A percentile compares a stretch with the other conserved stretches of the same genome.
phyloP scores from a whole-genome alignment of 2,797 vertebrate genomes.

The Gadopsis marmoratus region DNA sequence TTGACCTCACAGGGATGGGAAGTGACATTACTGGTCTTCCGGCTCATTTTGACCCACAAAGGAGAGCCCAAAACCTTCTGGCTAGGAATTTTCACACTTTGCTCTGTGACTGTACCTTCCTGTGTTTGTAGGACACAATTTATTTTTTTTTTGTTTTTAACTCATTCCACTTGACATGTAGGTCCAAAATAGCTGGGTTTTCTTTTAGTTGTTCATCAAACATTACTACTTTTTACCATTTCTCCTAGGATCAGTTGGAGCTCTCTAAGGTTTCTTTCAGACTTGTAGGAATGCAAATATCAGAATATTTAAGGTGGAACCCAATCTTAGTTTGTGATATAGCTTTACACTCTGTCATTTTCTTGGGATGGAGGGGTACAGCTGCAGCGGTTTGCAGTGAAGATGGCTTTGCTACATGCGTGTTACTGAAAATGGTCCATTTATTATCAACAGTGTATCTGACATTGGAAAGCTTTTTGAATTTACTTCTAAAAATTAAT shows the following conservation, averaged over 20 bases:
- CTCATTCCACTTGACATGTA: constrained; percentile 16
- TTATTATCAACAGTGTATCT: background rate
- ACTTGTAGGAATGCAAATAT: background rate
- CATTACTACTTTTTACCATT: background rate
- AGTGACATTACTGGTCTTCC: constrained; percentile 47
- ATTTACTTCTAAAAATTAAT: background rate
- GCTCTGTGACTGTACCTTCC: background rate
- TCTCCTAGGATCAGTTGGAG: background rate
- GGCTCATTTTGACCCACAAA: constrained; percentile 50
- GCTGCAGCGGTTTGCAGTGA: background rate
- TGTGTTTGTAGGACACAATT: background rate
- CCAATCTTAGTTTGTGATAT: background rate
- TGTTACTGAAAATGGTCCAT: background rate
- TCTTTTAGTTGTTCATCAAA: background rate
- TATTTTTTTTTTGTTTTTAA: no score
- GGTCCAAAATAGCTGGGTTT: background rate
- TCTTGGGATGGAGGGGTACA: background rate
- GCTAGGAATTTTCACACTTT: constrained; percentile 30
- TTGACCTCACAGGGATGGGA: constrained; percentile 39
- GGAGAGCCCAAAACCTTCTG: constrained; percentile 21
- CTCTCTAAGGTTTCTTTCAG: background rate
- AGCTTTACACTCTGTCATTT: background rate
- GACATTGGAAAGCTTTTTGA: background rate
- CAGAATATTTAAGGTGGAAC: background rate
- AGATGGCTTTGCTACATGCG: background rate